These are phyloP conservation scores for Borostomias antarcticus DNA, from an alignment of 2,797 vertebrate species.

Conservation along the genomic window DNA sequence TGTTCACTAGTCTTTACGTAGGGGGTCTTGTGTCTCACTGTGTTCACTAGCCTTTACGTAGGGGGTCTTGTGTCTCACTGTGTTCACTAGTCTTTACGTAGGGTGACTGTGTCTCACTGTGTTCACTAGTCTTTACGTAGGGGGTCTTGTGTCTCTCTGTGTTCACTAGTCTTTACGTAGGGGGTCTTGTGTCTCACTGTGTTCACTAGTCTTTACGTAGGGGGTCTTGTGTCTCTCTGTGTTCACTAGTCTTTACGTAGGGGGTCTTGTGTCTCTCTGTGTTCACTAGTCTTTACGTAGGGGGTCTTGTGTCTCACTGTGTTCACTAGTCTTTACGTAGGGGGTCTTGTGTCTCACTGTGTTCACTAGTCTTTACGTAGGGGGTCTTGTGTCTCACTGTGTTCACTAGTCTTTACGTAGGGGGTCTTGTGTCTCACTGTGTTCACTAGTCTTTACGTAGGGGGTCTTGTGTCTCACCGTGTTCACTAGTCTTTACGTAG, in stretches of 20 bases:
- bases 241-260: no score
- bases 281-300: not conserved
- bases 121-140: not conserved
- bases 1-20: not conserved
- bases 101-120: not conserved
- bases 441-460: not conserved
- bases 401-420: no score
- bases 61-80: not conserved
- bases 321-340: no score
- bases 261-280: not conserved
- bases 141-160: not conserved
- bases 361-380: not conserved
- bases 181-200: not conserved
- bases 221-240: not conserved
- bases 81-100: not conserved
- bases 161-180: no score
- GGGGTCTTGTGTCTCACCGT: not conserved
- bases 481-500: no score
- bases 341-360: not conserved
- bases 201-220: not conserved
- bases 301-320: not conserved
- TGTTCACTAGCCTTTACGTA: no score
- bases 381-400: not conserved
- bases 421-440: not conserved
- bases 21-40: not conserved